Evolutionary conservation across 2,113 vertebrate species (phyloP).

Genomic region (Irena cyanogastra): DNA sequence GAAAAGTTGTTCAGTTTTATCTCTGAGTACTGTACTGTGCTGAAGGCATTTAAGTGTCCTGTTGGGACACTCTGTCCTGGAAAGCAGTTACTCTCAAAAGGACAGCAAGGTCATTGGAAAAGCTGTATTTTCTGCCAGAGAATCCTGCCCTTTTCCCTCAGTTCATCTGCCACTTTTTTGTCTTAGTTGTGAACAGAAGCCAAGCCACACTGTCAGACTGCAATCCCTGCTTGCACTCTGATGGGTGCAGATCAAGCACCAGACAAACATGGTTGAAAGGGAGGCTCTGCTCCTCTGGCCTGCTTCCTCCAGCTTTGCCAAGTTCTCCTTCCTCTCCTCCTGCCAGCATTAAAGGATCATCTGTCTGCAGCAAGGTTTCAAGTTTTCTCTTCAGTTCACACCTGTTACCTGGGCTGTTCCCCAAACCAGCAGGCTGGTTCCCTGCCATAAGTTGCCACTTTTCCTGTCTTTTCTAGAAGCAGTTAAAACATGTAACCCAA

Average conservation of each 20-base stretch:
- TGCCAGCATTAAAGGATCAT: background rate
- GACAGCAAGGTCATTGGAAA: background rate
- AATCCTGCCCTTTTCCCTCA: background rate
- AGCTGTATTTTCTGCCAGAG: background rate
- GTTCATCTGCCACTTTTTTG: background rate
- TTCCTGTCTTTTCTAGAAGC: background rate
- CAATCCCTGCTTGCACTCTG: background rate
- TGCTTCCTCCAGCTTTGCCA: background rate
- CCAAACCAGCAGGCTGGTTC: background rate
- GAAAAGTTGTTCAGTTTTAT: constrained; percentile 49
- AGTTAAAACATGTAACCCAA: background rate
- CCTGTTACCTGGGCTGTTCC: background rate
- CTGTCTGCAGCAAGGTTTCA: background rate
- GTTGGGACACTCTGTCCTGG: constrained; percentile 10
- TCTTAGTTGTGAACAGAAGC: background rate
- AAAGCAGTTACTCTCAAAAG: constrained; percentile 13
- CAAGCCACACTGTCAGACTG: background rate
- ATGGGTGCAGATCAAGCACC: fast-evolving
- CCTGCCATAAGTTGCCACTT: background rate
- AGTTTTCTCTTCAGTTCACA: background rate
- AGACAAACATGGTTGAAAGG: fast-evolving
- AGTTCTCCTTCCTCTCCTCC: background rate
- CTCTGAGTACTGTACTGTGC: background rate
- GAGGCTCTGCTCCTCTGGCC: background rate
- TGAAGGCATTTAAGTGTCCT: constrained; percentile 18